Evolutionary conservation across 2,113 vertebrate species (phyloP).

Genomic region (Brachypteracias leptosomus): DNA sequence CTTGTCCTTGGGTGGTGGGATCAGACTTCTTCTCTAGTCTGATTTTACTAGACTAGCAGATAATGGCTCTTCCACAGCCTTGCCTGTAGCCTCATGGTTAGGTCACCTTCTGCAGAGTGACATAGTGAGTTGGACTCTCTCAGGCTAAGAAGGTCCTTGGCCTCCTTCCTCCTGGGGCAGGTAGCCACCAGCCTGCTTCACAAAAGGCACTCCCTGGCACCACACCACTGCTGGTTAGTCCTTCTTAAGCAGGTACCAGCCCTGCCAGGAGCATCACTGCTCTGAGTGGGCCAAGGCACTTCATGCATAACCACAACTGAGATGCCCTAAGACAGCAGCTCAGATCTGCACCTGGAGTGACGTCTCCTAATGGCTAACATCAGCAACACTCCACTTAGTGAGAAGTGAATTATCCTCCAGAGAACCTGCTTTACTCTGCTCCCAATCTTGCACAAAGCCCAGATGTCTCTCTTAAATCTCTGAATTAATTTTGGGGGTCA

Average conservation of each 20-base stretch:
- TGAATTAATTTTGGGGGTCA: not conserved
- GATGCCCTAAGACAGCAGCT: not conserved
- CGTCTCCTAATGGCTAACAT: rapidly evolving
- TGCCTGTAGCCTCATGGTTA: not conserved
- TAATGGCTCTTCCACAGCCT: not conserved
- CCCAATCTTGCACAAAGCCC: not conserved
- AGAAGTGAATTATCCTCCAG: not conserved
- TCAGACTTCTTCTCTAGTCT: not conserved
- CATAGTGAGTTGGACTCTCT: not conserved
- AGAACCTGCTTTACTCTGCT: not conserved
- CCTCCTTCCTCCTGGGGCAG: not conserved
- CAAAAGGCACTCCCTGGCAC: not conserved
- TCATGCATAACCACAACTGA: not conserved
- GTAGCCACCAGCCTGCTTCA: not conserved
- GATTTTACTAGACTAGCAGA: not conserved
- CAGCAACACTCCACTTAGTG: not conserved
- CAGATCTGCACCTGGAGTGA: not conserved
- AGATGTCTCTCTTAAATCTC: not conserved
- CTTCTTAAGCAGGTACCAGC: not conserved
- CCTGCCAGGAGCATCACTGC: not conserved
- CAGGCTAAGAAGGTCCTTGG: not conserved
- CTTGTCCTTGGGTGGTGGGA: not conserved
- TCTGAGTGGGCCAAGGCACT: not conserved
- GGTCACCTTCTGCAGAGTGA: not conserved
- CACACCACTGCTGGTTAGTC: not conserved